These are phyloP conservation scores for Diprion similis DNA, from an alignment of 1,140 invertebrate genomes.

Conservation along the genomic window DNA sequence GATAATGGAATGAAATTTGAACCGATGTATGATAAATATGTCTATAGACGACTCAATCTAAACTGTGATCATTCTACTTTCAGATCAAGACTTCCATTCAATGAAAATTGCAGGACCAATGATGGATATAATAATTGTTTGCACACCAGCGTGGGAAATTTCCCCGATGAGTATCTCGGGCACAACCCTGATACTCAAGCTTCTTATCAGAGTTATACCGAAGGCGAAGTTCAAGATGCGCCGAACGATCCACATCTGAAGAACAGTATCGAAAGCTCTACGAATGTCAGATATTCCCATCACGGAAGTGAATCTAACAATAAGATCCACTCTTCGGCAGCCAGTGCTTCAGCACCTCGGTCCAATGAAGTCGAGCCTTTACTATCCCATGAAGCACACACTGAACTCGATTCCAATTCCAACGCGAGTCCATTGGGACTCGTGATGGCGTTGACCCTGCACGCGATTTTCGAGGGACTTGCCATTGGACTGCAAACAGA, in stretches of 20 bases:
- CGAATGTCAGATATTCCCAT: neutral
- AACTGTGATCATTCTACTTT: too few species aligned
- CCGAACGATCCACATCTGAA: neutral
- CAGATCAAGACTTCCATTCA: too few species aligned
- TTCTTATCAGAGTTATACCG: neutral
- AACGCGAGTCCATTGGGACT: constrained; percentile 67
- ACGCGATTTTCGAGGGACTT: constrained; percentile 82
- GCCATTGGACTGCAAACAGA: constrained; percentile 79
- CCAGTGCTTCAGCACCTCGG: constrained; percentile 21
- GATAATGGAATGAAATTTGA: too few species aligned
- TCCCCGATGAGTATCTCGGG: too few species aligned
- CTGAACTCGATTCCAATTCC: constrained; percentile 65
- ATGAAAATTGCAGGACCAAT: too few species aligned
- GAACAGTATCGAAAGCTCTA: too few species aligned
- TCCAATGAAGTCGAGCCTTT: constrained; percentile 60
- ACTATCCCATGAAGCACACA: constrained; percentile 70
- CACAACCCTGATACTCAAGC: too few species aligned
- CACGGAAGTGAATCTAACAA: too few species aligned
- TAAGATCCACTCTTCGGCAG: neutral
- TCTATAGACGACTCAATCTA: too few species aligned
- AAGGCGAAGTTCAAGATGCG: neutral
- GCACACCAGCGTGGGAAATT: too few species aligned
- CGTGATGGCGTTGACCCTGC: constrained; percentile 76
- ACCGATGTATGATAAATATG: too few species aligned
- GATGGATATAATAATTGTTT: too few species aligned